phyloP scores from a whole-genome alignment of 2,797 vertebrate species.

The Syncerus caffer region DNA sequence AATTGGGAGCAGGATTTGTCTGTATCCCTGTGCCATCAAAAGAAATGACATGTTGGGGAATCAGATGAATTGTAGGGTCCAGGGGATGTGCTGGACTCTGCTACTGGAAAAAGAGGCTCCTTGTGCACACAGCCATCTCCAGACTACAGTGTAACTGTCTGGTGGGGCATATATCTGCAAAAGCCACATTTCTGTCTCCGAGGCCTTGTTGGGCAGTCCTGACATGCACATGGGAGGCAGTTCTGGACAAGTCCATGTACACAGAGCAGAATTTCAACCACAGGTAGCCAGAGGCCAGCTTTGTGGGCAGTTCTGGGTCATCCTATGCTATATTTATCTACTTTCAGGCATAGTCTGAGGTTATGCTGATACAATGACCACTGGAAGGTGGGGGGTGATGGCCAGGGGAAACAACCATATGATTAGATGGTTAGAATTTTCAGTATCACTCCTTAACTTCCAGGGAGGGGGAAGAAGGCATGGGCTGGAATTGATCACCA shows the following conservation, averaged over 20 bases:
- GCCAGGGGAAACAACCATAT: not conserved
- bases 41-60: not conserved
- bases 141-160: not conserved
- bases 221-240: not conserved
- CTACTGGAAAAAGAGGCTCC: not conserved
- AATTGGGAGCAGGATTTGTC: conserved; percentile 8
- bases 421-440: not conserved
- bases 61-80: not conserved
- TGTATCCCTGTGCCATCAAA: not conserved
- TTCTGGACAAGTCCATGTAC: not conserved
- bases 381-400: not conserved
- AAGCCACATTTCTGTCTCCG: not conserved
- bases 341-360: not conserved
- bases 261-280: not conserved
- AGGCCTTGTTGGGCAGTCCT: not conserved
- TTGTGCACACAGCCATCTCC: not conserved
- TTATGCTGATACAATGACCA: not conserved
- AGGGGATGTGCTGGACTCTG: not conserved
- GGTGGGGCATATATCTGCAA: not conserved
- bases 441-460: not conserved
- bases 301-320: not conserved
- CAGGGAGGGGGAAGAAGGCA: not conserved
- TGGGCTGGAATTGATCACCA: not conserved
- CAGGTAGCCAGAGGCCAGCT: not conserved
- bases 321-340: not conserved